Evolutionary conservation across 2,797 vertebrate genomes (phyloP).

Genomic region (Anguilla pacifica): DNA sequence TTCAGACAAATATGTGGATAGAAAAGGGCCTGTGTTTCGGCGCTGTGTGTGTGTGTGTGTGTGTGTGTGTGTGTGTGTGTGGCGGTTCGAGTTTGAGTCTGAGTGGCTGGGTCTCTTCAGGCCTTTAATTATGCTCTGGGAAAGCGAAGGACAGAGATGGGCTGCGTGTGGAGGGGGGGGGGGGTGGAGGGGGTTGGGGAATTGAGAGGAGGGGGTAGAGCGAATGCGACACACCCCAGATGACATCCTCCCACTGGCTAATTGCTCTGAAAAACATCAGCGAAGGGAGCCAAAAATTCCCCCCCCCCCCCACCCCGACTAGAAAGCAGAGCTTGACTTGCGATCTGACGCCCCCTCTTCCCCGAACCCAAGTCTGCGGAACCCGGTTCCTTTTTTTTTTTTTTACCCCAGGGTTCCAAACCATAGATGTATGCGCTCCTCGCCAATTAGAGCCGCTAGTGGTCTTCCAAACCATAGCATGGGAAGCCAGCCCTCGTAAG

Average conservation of each 20-base stretch:
- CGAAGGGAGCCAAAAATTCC: neutral
- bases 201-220: conserved; percentile 12
- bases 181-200: neutral
- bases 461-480: neutral
- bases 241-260: conserved; percentile 27
- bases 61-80: conserved; percentile 5
- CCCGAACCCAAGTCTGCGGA: neutral
- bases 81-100: too few species aligned
- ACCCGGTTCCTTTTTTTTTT: neutral
- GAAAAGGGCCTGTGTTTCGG: conserved; percentile 25
- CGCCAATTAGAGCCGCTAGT: conserved; percentile 24
- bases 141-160: conserved; percentile 35
- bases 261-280: neutral
- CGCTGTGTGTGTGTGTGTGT: neutral
- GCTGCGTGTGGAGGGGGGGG: conserved; percentile 38
- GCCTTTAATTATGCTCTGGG: conserved; percentile 57
- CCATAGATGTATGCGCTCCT: neutral
- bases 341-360: neutral
- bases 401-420: neutral
- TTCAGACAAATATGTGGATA: conserved; percentile 3
- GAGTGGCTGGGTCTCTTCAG: conserved; percentile 52
- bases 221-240: conserved; percentile 28
- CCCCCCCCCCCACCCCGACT: neutral
- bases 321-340: neutral
- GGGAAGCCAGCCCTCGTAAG: conserved; percentile 20